Conservation (phyloP, 1,140 invertebrate species). For the Drosophila lacertosa region DNA sequence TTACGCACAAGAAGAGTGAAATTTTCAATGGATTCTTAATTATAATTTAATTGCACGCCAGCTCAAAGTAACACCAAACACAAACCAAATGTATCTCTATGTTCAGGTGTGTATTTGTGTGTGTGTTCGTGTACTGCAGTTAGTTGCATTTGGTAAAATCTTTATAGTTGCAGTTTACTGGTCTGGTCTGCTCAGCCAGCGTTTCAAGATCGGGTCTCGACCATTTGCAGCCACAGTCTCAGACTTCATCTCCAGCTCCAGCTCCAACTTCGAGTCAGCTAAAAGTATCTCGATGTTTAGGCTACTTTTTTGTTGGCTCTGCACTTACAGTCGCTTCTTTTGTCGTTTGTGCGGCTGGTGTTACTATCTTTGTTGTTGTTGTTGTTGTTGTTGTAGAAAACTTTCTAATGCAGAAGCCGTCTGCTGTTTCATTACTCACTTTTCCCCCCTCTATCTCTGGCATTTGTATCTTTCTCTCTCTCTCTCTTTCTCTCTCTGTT, state of each 20-base stretch:
- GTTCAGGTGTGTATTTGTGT: conserved; percentile 1
- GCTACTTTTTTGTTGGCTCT: conserved; percentile 56
- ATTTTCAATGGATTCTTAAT: conserved; percentile 74
- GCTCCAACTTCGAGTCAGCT: conserved; percentile 20
- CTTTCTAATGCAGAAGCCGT: conserved; percentile 80
- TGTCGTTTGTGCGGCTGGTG: conserved; percentile 35
- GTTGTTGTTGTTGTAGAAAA: conserved; percentile 55
- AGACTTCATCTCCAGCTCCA: not conserved
- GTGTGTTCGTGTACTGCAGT: conserved; percentile 6
- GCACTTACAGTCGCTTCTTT: conserved; percentile 69
- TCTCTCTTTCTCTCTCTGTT: conserved; percentile 22
- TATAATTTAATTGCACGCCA: conserved; percentile 69
- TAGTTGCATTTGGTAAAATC: conserved; percentile 29
- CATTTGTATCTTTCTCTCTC: too few species aligned
- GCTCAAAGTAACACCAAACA: not conserved
- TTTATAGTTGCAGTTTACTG: conserved; percentile 23
- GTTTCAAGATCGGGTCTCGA: conserved; percentile 61
- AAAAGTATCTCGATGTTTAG: conserved; percentile 50
- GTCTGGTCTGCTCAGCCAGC: conserved; percentile 48
- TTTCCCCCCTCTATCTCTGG: conserved; percentile 16
- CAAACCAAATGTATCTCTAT: conserved; percentile 3
- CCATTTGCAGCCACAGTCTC: conserved; percentile 39
- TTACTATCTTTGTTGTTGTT: conserved; percentile 22
- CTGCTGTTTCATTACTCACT: conserved; percentile 44
- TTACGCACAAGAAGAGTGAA: conserved; percentile 73